These are phyloP conservation scores for Sylvietta virens DNA, from an alignment of 2,113 vertebrate species.

Conservation along the genomic window DNA sequence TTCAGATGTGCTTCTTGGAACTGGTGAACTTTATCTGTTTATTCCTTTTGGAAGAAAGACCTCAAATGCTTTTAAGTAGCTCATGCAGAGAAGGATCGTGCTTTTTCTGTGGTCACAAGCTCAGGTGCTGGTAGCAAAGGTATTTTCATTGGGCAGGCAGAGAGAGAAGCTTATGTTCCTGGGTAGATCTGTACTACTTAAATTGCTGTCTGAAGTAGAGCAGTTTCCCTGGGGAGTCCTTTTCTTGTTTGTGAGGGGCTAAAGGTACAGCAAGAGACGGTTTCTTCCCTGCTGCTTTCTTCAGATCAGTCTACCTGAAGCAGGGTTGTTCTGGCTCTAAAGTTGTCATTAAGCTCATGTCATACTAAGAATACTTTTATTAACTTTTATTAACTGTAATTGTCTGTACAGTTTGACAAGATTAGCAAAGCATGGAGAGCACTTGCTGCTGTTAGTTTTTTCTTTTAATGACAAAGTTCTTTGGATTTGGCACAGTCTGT, in stretches of 20 bases:
- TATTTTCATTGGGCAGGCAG: background rate
- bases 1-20: background rate
- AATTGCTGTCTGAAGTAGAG: background rate
- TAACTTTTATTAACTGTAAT: background rate
- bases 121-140: background rate
- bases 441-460: background rate
- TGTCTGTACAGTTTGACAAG: background rate
- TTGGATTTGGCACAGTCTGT: background rate
- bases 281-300: background rate
- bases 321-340: background rate
- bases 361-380: background rate
- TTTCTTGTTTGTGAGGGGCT: background rate
- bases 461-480: background rate
- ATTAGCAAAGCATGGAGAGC: background rate
- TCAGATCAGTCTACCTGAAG: background rate
- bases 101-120: background rate
- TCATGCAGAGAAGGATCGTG: background rate
- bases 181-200: background rate
- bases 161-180: background rate
- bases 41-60: background rate
- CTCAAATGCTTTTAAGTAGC: background rate
- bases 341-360: background rate
- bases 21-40: background rate
- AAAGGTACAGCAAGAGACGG: background rate
- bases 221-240: background rate